Base-by-base conservation (phyloP, 1,140 invertebrate species). In the Leguminivora glycinivorella region DNA sequence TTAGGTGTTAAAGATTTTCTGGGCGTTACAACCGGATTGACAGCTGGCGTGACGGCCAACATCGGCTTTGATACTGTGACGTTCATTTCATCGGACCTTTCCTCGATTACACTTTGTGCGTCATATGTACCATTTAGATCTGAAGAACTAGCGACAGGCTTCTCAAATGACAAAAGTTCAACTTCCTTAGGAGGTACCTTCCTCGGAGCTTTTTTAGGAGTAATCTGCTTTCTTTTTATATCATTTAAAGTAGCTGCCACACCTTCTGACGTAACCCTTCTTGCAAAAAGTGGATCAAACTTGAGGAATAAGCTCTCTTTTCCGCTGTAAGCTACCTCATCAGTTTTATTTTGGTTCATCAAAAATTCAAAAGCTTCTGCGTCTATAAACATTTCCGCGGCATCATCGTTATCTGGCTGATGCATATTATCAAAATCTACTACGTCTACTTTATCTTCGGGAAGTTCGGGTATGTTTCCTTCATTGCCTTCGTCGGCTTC, bases 281-380 rank as follows among this genome's bases (percentile, higher is more conserved):
- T 88, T 10, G 88, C 87, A 79, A 89, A 91, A 38, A 91, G 77
- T 22, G 89, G 89, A 75, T 91, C 89, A 72, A 91, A 91, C 68
- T 91, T 91, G 14, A 91, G 72, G 67, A 91, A 91, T 19, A 91
- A 75, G 68, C 89, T 91, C 75, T 90, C 89, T 81, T 88, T 90
- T 6, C 89, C 89, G 71, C 83, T 90, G 52, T 91, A 86, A 25
- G 78, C 74, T 38, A 90, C 84, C 4, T 81, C 76, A 77, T 86
- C 87, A 58, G 72, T 80, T 72, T 84, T 82, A 69, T 90, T 90
- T 75, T 91, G 84, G 72, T 91, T 91, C 31, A 91, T 71, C 24
- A 91, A 73, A 71, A 89, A 89, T 74, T 91, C 87, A 75, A 87
- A 91, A 24, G 89, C 81, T 70, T 89, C 88, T 29, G 88, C 89